Percentiles rank a stretch among this genome's conserved stretches.
phyloP scores from a whole-genome alignment of 1,140 invertebrate species.

The Prorops nasuta region DNA sequence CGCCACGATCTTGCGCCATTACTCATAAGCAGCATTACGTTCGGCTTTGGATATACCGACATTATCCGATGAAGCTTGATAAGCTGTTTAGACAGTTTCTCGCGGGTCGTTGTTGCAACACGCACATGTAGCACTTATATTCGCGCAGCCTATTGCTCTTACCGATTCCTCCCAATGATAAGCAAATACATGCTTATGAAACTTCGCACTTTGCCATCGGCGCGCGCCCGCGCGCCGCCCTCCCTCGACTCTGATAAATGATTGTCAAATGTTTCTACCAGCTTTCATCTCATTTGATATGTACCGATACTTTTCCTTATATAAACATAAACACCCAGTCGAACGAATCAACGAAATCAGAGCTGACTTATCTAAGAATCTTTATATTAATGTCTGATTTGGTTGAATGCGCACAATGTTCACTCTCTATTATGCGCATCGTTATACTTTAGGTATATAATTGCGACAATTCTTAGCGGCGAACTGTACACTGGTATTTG shows the following conservation, averaged over 20 bases:
- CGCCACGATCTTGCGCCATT: conserved; percentile 39
- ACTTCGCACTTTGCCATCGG: conserved; percentile 29
- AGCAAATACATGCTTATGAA: conserved; percentile 34
- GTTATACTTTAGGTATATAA: conserved; percentile 4
- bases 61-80: conserved; percentile 31
- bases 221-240: too few relatives aligned
- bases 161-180: conserved; percentile 23
- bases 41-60: conserved; percentile 24
- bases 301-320: too few relatives aligned
- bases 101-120: conserved; percentile 17
- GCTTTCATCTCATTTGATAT: too few relatives aligned
- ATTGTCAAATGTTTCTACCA: too few relatives aligned
- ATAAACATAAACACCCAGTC: too few relatives aligned
- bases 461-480: conserved; percentile 4
- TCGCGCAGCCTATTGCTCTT: neutral
- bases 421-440: conserved; percentile 15
- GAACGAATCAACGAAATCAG: too few relatives aligned
- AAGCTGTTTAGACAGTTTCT: conserved; percentile 34
- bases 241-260: too few relatives aligned
- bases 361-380: neutral
- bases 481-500: neutral
- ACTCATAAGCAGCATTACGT: conserved; percentile 35
- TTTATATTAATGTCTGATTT: neutral
- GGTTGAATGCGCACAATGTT: too few relatives aligned
- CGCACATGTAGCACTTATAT: too few relatives aligned